Conservation (phyloP, 1,140 invertebrate genomes). For the Drosophila aff. region DNA sequence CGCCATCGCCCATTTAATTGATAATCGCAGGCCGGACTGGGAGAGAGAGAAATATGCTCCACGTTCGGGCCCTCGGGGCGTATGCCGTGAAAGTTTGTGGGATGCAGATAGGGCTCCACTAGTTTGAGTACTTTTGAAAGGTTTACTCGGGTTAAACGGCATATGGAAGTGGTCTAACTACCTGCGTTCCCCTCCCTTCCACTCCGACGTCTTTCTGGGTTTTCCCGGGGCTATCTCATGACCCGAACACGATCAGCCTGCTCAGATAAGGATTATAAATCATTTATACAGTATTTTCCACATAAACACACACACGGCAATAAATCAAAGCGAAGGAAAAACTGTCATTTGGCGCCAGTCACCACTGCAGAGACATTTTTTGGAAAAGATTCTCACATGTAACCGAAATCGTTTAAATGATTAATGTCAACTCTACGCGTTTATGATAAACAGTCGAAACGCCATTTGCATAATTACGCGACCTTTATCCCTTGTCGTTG, state of each 20-base stretch:
- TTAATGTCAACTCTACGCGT: conserved; percentile 74
- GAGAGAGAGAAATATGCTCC: conserved; percentile 68
- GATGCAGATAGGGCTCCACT: conserved; percentile 29
- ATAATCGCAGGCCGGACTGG: conserved; percentile 68
- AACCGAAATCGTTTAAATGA: conserved; percentile 64
- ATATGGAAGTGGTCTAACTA: conserved; percentile 41
- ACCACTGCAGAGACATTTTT: conserved; percentile 56
- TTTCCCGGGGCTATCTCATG: conserved; percentile 50
- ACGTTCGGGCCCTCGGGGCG: conserved; percentile 73
- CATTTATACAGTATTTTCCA: conserved; percentile 79
- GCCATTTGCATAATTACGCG: conserved; percentile 75
- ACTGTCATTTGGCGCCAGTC: conserved; percentile 79
- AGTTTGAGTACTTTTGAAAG: conserved; percentile 27
- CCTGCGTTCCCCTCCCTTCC: conserved; percentile 30
- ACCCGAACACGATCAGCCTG: conserved; percentile 70
- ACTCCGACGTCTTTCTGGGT: neutral
- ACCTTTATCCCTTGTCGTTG: conserved; percentile 36
- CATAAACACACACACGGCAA: conserved; percentile 61
- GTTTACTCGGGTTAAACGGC: conserved; percentile 36
- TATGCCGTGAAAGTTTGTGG: conserved; percentile 65
- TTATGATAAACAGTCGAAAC: conserved; percentile 63
- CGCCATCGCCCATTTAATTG: conserved; percentile 54
- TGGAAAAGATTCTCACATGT: conserved; percentile 70
- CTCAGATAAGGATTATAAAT: conserved; percentile 80
- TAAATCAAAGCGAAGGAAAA: conserved; percentile 70